Base-by-base conservation (phyloP, 2,113 vertebrate species). In the Oryzias woworae region DNA sequence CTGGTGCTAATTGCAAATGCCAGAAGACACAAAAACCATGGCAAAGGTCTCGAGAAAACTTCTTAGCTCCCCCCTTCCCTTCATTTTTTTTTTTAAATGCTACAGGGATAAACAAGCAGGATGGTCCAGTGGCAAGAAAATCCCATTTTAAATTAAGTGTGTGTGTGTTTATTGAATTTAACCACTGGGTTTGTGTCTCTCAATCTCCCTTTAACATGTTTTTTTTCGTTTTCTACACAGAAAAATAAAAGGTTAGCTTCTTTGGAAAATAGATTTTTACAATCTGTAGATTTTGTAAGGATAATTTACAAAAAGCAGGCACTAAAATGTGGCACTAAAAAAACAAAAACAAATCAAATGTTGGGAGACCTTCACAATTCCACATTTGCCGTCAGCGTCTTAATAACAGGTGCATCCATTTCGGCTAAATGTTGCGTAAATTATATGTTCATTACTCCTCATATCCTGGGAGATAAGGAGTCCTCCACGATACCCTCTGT, bases 91-190 rank as follows among this genome's bases (percentile, higher is more conserved):
- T 42, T 45, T 69, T 69, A 20, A 28, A 63, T 59, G 88, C 91
- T 91, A 41, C 71, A 26, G 88, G 89, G 90, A 82, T 92, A 91
- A 92, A 91, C 89, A 92, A 86, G 74, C 58, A 52, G 53, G 41
- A 66, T 73, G 73, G 65, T 83, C 87, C 73, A 17, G 16, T 75
- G 77, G 85, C 81, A 43, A 82, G 73, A 75, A 85, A 76, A 71
- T 76, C 72, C 85, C 36, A 23, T 53, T 71, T 82, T 45, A 78
- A 75, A 66, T 58, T 51, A 59, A 58, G 53, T 6, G 53, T 65
- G 2, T 65, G 2, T 72, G 61, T 66, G 68, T 66, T 70, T 66
- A 54, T 58, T 73, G 71, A 78, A 80, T 85, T 58, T 45, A 81
- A 83, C 64, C 73, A 66, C 23, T 28, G 65, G 58, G 65, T 77